Evolutionary conservation across 2,113 vertebrate genomes (phyloP).

Genomic region (rat (Rattus norvegicus)): DNA sequence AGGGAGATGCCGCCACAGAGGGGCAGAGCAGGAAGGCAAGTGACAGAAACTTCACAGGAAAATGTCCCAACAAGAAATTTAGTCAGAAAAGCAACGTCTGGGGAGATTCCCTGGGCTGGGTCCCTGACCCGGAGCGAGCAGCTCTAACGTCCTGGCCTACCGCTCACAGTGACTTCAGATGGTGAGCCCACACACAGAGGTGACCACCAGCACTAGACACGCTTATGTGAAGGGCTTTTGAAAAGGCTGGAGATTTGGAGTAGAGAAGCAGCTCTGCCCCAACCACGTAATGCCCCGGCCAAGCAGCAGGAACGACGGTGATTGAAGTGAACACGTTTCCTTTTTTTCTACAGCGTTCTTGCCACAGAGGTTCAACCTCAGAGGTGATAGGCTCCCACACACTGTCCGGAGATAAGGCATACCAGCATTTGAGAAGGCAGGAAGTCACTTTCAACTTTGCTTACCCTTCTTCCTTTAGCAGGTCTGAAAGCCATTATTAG

Average conservation of each 20-base stretch:
- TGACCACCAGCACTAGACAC: background rate
- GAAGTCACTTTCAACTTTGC: too few relatives aligned
- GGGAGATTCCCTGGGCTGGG: conserved; percentile 49
- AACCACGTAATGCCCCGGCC: fast-evolving
- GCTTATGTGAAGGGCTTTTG: background rate
- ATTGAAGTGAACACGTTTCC: background rate
- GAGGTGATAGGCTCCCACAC: background rate
- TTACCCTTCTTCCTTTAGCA: fast-evolving
- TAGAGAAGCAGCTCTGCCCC: background rate
- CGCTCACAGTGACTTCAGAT: background rate
- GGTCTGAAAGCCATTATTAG: background rate
- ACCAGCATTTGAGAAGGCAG: background rate
- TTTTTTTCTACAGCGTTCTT: background rate
- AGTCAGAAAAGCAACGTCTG: conserved; percentile 34
- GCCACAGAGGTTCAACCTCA: background rate
- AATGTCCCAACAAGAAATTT: conserved; percentile 46
- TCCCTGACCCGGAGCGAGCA: background rate
- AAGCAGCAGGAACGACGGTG: background rate
- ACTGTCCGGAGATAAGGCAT: fast-evolving
- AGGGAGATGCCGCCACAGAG: conserved; percentile 50
- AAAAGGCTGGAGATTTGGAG: background rate
- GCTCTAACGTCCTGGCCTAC: fast-evolving
- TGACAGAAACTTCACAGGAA: conserved; percentile 48
- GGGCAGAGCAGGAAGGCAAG: background rate
- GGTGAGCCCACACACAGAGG: background rate